phyloP scores from a whole-genome alignment of 2,113 vertebrate species.

The Butorides virescens region DNA sequence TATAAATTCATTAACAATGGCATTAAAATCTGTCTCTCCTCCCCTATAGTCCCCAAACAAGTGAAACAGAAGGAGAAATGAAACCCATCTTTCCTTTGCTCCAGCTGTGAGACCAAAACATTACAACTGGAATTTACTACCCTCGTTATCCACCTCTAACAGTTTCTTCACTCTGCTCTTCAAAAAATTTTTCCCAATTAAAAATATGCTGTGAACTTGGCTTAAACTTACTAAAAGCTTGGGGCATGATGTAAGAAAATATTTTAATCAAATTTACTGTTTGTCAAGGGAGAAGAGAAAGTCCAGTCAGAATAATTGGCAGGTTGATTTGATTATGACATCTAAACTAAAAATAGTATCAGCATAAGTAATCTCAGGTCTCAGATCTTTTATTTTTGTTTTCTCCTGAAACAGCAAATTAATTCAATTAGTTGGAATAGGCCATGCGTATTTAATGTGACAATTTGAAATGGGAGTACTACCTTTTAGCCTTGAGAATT shows the following conservation, averaged over 20 bases:
- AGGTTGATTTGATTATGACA: background rate
- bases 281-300: background rate
- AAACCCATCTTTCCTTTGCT: background rate
- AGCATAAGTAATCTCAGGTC: background rate
- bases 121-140: background rate
- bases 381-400: background rate
- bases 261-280: background rate
- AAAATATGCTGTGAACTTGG: background rate
- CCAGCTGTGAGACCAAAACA: background rate
- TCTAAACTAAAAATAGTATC: background rate
- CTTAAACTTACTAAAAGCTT: background rate
- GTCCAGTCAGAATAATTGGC: background rate
- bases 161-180: background rate
- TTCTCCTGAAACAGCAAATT: constrained; percentile 1
- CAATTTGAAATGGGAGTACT: background rate
- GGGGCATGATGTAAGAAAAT: background rate
- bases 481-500: constrained; percentile 21
- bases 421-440: constrained; percentile 31
- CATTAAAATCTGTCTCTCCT: background rate
- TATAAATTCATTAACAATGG: background rate
- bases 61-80: background rate
- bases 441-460: background rate
- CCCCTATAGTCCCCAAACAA: background rate
- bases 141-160: background rate
- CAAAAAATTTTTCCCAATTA: background rate